A percentile compares a stretch with the other conserved stretches of the same genome.
Evolutionary conservation across 2,113 vertebrate species (phyloP).

Genomic region (Halichoeres trimaculatus): DNA sequence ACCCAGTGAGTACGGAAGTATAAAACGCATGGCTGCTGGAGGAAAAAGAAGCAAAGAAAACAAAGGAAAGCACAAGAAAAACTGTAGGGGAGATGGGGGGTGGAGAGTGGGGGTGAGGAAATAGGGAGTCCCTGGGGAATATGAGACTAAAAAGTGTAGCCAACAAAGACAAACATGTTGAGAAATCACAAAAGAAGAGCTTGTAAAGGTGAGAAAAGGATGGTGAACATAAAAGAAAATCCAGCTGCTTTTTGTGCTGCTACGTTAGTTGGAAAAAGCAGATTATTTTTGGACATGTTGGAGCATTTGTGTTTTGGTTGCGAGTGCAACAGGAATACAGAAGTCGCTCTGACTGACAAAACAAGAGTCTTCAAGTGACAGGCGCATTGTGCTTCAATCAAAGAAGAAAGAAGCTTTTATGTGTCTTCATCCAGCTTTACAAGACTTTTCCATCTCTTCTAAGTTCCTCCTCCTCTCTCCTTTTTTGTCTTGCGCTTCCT

Average conservation of each 20-base stretch:
- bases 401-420: conserved; percentile 7
- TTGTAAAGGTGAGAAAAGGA: conserved; percentile 43
- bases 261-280: conserved; percentile 12
- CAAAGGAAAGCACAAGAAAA: conserved; percentile 11
- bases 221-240: conserved; percentile 25
- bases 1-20: neutral
- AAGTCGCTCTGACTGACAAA: conserved; percentile 40
- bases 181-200: conserved; percentile 37
- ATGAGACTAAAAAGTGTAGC: conserved; percentile 25
- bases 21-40: neutral
- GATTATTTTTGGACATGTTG: conserved; percentile 35
- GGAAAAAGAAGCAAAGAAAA: conserved; percentile 28
- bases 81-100: neutral
- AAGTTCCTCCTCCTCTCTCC: neutral
- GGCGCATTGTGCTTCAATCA: conserved; percentile 31
- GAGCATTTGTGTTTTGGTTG: conserved; percentile 23
- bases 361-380: conserved; percentile 37
- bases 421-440: conserved; percentile 14
- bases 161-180: conserved; percentile 46
- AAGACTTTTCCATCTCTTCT: conserved; percentile 13
- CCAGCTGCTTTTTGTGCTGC: conserved; percentile 28
- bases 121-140: conserved; percentile 24
- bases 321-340: conserved; percentile 37
- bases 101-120: neutral
- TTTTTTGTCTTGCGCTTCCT: conserved; percentile 5